phyloP scores from a whole-genome alignment of 2,113 vertebrate species.

The Corvus cornix region DNA sequence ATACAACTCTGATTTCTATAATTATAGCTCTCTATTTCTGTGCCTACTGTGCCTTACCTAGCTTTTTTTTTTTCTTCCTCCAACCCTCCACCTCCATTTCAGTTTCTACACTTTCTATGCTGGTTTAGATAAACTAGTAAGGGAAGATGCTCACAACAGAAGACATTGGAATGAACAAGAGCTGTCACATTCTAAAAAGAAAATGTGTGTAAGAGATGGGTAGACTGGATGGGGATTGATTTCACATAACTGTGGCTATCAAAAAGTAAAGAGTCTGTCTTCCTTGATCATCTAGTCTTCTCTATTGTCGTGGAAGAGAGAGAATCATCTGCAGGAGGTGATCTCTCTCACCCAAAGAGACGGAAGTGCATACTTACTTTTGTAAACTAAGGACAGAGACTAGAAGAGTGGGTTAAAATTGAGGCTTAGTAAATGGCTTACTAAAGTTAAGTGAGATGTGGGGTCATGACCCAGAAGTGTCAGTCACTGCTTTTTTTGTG shows the following conservation, averaged over 20 bases:
- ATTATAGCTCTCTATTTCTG: background rate
- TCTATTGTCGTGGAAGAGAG: background rate
- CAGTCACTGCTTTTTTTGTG: background rate
- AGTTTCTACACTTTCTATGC: background rate
- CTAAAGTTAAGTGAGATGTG: background rate
- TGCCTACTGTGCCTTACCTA: fast-evolving
- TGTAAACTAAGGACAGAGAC: background rate
- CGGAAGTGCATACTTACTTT: background rate
- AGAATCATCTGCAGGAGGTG: background rate
- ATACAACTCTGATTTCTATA: background rate
- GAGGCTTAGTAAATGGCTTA: background rate
- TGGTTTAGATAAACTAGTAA: background rate
- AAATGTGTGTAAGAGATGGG: background rate
- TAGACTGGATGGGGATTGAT: background rate
- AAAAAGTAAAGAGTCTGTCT: background rate
- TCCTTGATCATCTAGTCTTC: background rate
- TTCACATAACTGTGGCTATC: background rate
- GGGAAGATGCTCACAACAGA: background rate
- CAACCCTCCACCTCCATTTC: background rate
- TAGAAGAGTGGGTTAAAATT: background rate
- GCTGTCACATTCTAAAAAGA: background rate
- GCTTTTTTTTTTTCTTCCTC: background rate
- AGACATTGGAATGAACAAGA: background rate
- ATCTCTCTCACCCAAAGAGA: background rate
- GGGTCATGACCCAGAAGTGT: background rate